These are phyloP conservation scores for Siniperca knerii DNA, from an alignment of 2,113 vertebrate species.

Conservation along the genomic window DNA sequence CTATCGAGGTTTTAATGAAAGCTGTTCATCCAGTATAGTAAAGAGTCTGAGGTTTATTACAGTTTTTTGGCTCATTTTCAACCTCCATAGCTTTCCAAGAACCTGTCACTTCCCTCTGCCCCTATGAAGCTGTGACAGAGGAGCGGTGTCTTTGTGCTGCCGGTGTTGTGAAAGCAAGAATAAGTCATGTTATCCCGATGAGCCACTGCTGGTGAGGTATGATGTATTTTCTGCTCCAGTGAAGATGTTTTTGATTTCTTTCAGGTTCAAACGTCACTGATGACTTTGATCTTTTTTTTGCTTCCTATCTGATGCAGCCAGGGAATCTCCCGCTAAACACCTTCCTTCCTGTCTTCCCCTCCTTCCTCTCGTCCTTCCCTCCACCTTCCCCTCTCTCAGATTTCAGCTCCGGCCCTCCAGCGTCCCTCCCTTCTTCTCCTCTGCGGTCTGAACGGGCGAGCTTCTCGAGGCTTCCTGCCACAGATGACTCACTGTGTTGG, in stretches of 20 bases:
- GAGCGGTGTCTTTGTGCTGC: neutral
- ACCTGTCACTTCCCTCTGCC: neutral
- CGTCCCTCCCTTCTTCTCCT: neutral
- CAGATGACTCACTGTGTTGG: slow-evolving; percentile 43
- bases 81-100: neutral
- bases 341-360: neutral
- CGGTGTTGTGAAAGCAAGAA: neutral
- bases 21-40: neutral
- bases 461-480: neutral
- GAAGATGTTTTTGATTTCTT: neutral
- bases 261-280: neutral
- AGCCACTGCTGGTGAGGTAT: too few relatives aligned
- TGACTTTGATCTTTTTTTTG: neutral
- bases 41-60: neutral
- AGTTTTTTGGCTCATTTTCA: neutral
- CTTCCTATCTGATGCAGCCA: neutral
- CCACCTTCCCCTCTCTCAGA: neutral
- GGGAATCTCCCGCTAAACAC: slow-evolving; percentile 3
- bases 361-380: neutral
- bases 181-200: too few relatives aligned
- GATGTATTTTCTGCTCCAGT: neutral
- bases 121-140: neutral
- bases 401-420: neutral
- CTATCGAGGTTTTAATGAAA: neutral
- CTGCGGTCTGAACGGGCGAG: neutral